These are phyloP conservation scores for Yoshiicerus persimilis DNA, from an alignment of 1,140 invertebrate genomes.

Conservation along the genomic window DNA sequence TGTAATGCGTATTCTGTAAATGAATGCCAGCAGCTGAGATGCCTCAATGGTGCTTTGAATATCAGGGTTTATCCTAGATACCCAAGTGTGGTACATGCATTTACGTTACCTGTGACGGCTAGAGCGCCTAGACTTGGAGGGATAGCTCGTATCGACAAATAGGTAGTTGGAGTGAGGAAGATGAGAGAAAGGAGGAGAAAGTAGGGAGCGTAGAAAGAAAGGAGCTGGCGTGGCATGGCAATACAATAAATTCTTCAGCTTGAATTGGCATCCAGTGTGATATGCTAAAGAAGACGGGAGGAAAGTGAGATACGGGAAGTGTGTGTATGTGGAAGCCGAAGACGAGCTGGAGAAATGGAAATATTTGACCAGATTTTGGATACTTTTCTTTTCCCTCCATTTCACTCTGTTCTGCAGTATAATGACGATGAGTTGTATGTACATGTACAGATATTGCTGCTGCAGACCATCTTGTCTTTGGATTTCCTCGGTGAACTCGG, in stretches of 20 bases:
- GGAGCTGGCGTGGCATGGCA: not conserved
- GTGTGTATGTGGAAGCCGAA: not conserved
- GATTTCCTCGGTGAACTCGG: too few species aligned
- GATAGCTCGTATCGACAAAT: not conserved
- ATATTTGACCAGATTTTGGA: slow-evolving; percentile 19
- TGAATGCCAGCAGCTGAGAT: too few species aligned
- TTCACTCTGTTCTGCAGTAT: not conserved
- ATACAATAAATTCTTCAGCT: slow-evolving; percentile 21
- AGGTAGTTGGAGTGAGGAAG: not conserved
- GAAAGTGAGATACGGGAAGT: not conserved
- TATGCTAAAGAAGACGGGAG: slow-evolving; percentile 11
- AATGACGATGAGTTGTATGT: not conserved
- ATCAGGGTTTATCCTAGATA: too few species aligned
- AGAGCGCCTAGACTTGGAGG: not conserved
- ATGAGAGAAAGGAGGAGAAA: not conserved
- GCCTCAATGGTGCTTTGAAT: too few species aligned
- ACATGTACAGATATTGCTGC: not conserved
- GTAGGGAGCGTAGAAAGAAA: not conserved
- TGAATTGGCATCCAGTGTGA: slow-evolving; percentile 15
- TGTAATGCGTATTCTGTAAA: too few species aligned
- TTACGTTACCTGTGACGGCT: not conserved
- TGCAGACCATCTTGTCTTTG: not conserved
- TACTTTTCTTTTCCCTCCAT: not conserved
- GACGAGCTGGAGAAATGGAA: not conserved
- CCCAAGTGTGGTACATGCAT: too few species aligned